Base-by-base conservation (phyloP, 2,888 invertebrate genomes). In the Dicranocentrus wangi region DNA sequence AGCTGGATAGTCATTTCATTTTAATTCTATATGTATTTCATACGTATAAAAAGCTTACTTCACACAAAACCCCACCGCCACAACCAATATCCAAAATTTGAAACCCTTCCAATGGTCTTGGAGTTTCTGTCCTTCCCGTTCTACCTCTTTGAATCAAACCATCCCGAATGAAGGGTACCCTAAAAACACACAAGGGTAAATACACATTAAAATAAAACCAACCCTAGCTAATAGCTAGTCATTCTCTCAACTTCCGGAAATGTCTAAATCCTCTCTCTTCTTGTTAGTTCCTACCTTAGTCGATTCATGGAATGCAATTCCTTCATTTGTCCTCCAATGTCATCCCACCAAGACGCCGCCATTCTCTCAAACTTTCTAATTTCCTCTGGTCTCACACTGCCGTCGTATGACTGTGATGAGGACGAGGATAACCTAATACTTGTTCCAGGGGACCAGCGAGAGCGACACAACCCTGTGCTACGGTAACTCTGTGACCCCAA, bases 21-120 rank as follows among this genome's bases (percentile, higher is more conserved):
- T 39, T n/a, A n/a, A n/a, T n/a, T n/a, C n/a, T n/a, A n/a, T n/a
- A n/a, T n/a, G n/a, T n/a, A n/a, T n/a, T n/a, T n/a, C n/a, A n/a
- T n/a, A n/a, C n/a, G n/a, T n/a, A n/a, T 71, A 17, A 39, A 17
- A 17, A 43, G 25, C 23, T 58, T 60, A 83, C 85, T 58, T 86
- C 86, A n/a, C 81, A 73, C 10, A 87, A 51, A 43, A 87, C 76
- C 27, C 87, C 87, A 51, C 87, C 87, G 5, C 87, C 87, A 72
- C 86, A 86, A 0, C 87, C 87, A 53, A 87, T 58, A 43, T 87
- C 87, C 17, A 87, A 42, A 13, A 87, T 70, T 1, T 63, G 23
- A 13, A 84, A 27, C n/a, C 83, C 85, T 72, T 81, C 71, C n/a
- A 87, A 70, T 0, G 86, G 86, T 7, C 63, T 71, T 13, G 80